These are phyloP conservation scores for Acanthosepion esculentum DNA, from an alignment of 2,888 invertebrate genomes.

Conservation along the genomic window DNA sequence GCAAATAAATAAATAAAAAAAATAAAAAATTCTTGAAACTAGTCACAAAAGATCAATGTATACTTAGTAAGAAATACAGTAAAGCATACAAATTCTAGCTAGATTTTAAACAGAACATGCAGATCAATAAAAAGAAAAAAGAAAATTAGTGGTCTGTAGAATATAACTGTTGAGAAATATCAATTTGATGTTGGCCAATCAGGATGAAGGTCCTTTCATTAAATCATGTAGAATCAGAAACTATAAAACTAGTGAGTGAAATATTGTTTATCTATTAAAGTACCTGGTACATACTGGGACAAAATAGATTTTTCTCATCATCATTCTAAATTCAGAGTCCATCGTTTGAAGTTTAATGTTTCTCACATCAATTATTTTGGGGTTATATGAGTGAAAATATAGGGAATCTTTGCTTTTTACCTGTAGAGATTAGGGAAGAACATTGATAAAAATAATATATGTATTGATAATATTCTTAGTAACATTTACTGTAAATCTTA, in stretches of 20 bases:
- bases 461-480: background rate
- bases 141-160: background rate
- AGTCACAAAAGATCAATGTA: background rate
- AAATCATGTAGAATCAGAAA: background rate
- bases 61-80: background rate
- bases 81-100: background rate
- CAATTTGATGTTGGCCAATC: slow-evolving; percentile 4
- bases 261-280: background rate
- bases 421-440: background rate
- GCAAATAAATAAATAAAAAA: background rate
- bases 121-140: background rate
- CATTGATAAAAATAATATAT: background rate
- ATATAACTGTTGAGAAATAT: background rate
- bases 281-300: background rate
- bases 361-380: background rate
- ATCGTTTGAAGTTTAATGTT: background rate
- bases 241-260: background rate
- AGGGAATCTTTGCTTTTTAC: background rate
- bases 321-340: background rate
- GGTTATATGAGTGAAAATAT: background rate
- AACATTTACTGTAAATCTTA: too few species aligned
- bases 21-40: background rate
- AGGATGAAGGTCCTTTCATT: background rate
- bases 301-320: background rate
- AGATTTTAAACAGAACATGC: background rate